Percentiles rank a stretch among this genome's conserved stretches.
Evolutionary conservation across 2,113 vertebrate species (phyloP).

Genomic region (Ahaetulla prasina): DNA sequence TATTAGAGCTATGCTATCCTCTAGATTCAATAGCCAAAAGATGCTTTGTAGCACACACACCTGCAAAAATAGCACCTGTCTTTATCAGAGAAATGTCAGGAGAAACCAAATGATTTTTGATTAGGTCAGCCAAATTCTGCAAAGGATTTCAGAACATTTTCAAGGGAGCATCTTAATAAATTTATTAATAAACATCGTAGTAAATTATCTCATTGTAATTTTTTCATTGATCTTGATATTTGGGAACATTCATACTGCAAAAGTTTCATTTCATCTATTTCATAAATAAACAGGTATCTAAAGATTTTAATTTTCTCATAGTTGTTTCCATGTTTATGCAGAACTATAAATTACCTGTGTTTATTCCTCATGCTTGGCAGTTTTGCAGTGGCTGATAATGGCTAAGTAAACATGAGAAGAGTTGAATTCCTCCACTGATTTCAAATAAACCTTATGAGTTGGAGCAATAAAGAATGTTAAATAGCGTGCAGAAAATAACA

Average conservation of each 20-base stretch:
- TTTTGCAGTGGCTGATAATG: constrained; percentile 65
- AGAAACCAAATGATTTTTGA: neutral
- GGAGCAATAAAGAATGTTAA: constrained; percentile 64
- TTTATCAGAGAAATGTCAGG: neutral
- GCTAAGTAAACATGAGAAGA: constrained; percentile 61
- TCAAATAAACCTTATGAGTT: constrained; percentile 62
- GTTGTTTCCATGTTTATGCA: constrained; percentile 45
- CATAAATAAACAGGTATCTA: constrained; percentile 52
- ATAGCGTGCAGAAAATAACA: constrained; percentile 63
- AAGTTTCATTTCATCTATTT: neutral
- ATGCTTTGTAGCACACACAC: neutral
- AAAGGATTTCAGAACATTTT: neutral
- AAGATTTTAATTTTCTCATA: constrained; percentile 65
- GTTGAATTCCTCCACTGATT: constrained; percentile 62
- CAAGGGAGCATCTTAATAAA: neutral
- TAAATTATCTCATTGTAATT: neutral
- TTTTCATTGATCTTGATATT: neutral
- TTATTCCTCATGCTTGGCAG: constrained; percentile 56
- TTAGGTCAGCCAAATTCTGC: neutral
- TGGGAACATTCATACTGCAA: neutral
- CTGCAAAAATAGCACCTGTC: neutral
- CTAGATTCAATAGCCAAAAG: neutral
- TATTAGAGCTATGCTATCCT: neutral
- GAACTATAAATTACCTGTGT: constrained; percentile 63
- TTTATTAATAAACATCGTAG: neutral